Evolutionary conservation across 2,888 invertebrate genomes (phyloP).

Genomic region (Morpho achilles): DNA sequence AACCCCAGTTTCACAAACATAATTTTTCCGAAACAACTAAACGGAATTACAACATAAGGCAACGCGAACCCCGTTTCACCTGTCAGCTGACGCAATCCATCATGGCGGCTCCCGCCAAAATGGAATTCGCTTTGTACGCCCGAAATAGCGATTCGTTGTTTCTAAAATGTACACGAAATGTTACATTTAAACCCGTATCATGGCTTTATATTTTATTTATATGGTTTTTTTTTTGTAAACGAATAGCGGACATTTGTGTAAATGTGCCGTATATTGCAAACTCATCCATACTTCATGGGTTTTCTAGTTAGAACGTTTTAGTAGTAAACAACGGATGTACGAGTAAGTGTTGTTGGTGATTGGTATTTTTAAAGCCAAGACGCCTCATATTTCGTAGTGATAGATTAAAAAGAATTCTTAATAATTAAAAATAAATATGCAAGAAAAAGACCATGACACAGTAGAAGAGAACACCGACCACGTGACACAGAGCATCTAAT

Average conservation of each 20-base stretch:
- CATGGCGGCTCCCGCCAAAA: slow-evolving; percentile 49
- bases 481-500: too few species aligned
- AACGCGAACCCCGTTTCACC: slow-evolving; percentile 32
- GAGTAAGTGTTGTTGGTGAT: too few species aligned
- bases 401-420: too few species aligned
- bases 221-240: not conserved
- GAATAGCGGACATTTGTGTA: not conserved
- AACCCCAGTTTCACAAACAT: slow-evolving; percentile 15
- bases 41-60: slow-evolving; percentile 42
- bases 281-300: too few species aligned
- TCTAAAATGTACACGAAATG: slow-evolving; percentile 25
- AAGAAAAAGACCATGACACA: too few species aligned
- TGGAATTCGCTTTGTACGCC: slow-evolving; percentile 40
- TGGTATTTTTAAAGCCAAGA: too few species aligned
- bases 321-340: too few species aligned
- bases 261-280: not conserved
- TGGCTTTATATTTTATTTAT: not conserved
- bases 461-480: too few species aligned
- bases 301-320: too few species aligned
- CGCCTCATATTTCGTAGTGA: too few species aligned
- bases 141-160: slow-evolving; percentile 38
- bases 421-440: too few species aligned
- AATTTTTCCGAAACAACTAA: slow-evolving; percentile 36
- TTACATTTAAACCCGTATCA: not conserved
- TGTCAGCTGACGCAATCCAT: slow-evolving; percentile 51